These are phyloP conservation scores for Melanocharis versteri DNA, from an alignment of 2,113 vertebrate species.

Conservation along the genomic window DNA sequence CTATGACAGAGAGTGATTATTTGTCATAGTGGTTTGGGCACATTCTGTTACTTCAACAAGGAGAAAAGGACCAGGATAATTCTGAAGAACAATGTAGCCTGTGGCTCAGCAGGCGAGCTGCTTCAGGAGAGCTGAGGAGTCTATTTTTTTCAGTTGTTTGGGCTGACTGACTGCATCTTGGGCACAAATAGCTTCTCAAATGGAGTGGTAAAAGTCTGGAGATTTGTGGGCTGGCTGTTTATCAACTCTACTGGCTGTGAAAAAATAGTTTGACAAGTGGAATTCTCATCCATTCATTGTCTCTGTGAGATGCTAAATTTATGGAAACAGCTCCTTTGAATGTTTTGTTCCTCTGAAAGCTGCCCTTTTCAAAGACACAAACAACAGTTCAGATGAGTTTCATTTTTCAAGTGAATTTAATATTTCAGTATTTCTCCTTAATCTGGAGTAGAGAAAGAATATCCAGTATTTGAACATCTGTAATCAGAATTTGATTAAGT, in stretches of 20 bases:
- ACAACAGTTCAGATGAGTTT: neutral
- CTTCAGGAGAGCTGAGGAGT: neutral
- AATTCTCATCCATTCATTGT: neutral
- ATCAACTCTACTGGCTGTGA: neutral
- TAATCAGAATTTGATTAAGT: neutral
- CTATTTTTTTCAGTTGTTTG: neutral
- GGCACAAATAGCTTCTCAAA: neutral
- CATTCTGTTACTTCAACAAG: neutral
- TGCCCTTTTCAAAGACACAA: neutral
- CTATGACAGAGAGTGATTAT: neutral
- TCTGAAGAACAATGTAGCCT: neutral
- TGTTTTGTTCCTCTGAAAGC: neutral
- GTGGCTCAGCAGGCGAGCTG: neutral
- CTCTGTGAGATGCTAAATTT: neutral
- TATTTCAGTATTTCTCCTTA: neutral
- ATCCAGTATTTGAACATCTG: neutral
- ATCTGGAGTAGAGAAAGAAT: neutral
- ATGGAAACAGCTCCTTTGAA: neutral
- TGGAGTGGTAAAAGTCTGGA: neutral
- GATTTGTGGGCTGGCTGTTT: neutral
- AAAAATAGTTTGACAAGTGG: neutral
- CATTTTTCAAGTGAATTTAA: neutral
- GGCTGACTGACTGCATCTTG: neutral
- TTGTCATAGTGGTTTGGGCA: neutral
- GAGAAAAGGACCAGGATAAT: neutral